Evolutionary conservation across 2,113 vertebrate genomes (phyloP), one percentile per base, ranked within the genome.

Genomic region (Syngnathoides biaculeatus): DNA sequence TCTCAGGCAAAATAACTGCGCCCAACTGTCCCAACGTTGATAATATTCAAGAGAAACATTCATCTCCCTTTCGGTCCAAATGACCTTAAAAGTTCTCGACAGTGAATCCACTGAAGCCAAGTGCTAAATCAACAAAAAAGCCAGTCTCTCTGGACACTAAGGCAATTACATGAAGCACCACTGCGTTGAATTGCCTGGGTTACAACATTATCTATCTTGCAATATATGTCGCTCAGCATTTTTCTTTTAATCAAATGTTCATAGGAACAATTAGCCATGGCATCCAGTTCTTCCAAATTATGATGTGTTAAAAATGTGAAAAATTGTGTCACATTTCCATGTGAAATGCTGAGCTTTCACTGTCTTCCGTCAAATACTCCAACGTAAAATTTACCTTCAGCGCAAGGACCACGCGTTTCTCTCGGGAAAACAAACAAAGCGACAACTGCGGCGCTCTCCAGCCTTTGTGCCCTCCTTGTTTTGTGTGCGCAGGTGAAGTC

Each of bases 401-500:
- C 8, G 2, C 52, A 59, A 59, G n/a, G 17, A 4, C 30, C 9
- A 9, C 19, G 15, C 26, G 48, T 56, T 61, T 65, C 2, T 22
- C 52, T 19, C 8, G 4, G 30, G 20, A 24, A 64, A 65, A 48
- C 7, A 61, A 60, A 60, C 9, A 63, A 42, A 13, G 4, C 4
- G 22, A 62, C 58, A 61, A 27, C 0, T 20, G 26, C n/a, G 40
- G 19, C 24, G 30, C 14, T 38, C 17, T 75, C 15, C 72, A 62
- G 48, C 65, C 47, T 45, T 55, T 82, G 70, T 67, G 65, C 39
- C 48, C 43, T 73, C 39, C 64, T 69, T 66, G 27, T 73, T 64
- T 64, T 75, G 56, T 78, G 64, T 81, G 65, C 72, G n/a, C 81
- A 98, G 96, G 94, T 97, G 87, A 95, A 93, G 86, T 84, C 86